These are phyloP conservation scores for Mythimna vitellina DNA, from an alignment of 2,888 invertebrate species.

Conservation along the genomic window DNA sequence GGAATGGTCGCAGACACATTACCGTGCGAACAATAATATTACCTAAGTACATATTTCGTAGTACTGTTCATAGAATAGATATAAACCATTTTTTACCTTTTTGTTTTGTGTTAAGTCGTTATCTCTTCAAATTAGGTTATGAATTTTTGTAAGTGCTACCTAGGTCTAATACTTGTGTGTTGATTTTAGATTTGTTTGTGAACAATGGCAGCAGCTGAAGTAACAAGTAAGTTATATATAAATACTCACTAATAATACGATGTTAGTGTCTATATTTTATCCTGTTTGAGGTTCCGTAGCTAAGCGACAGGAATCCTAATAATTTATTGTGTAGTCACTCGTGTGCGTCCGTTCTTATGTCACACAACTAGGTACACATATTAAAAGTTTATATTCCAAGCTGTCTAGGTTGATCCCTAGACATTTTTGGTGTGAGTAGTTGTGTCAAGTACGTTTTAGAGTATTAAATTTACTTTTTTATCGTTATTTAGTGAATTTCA, in stretches of 20 bases:
- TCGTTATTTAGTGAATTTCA: too few relatives aligned
- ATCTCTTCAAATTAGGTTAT: not conserved
- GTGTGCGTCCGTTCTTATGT: too few relatives aligned
- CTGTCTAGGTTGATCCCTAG: too few relatives aligned
- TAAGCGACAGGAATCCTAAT: too few relatives aligned
- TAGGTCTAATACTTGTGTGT: not conserved
- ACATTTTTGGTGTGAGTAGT: too few relatives aligned
- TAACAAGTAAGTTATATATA: not conserved
- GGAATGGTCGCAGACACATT: not conserved
- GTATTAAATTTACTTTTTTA: too few relatives aligned
- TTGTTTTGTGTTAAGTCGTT: not conserved
- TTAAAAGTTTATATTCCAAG: too few relatives aligned
- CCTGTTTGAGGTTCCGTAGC: not conserved
- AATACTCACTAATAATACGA: not conserved
- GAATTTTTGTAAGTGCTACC: too few relatives aligned
- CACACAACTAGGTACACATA: too few relatives aligned
- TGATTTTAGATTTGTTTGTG: not conserved
- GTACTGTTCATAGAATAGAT: not conserved
- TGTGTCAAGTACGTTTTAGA: too few relatives aligned
- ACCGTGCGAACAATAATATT: not conserved
- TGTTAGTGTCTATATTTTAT: not conserved
- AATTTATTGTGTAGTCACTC: not conserved
- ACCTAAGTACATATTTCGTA: not conserved
- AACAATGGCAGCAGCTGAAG: not conserved
- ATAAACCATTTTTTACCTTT: not conserved